Base-by-base conservation (phyloP, 1,140 invertebrate genomes). In the Trichomalopsis sarcophagae region DNA sequence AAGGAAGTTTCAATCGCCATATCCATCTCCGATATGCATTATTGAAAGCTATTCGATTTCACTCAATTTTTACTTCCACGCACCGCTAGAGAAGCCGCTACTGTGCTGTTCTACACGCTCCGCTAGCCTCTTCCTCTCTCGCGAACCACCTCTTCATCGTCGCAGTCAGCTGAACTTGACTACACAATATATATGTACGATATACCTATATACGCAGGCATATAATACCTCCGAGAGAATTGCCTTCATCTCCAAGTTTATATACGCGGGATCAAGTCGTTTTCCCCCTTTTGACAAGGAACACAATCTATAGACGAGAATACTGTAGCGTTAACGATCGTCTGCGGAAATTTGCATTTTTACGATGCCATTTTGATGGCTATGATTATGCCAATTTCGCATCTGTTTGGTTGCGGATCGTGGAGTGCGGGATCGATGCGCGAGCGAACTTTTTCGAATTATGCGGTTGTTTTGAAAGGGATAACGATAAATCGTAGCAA, bases 1-100 rank as follows among this genome's bases (percentile, higher is more conserved):
- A 44, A 14, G 47, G 68, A 75, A 66, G 36, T 66, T 83, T 83
- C 81, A 68, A 76, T 83, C 81, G 17, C 68, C 73, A 36, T 44
- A 44, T 81, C 40, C 68, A 62, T 66, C 81, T 62, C 21, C 30
- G 44, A 75, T 50, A 77, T 75, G 55, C 36, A 77, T 77, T 76
- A 82, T 82, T 82, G 81, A 71, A 76, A 77, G 82, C 47, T 40
- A 71, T 84, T 84, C 75, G 73, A 84, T 84, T 84, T 84, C 66
- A 23, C 66, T 78, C 5, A 33, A 47, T n/a, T 76, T 82, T 62
- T 62, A 62, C n/a, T 82, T 82, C 68, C 50, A 66, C 81, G 81
- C 73, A 36, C 50, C 17, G 33, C 73, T 82, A 23, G 69, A 74
- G 44, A 82, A 33, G n/a, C 50, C 66, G 47, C 77, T 33, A 17